Percentiles rank a stretch among this genome's conserved stretches.
phyloP scores from a whole-genome alignment of 2,888 invertebrate species.

The Rambutsinella grinnellia region DNA sequence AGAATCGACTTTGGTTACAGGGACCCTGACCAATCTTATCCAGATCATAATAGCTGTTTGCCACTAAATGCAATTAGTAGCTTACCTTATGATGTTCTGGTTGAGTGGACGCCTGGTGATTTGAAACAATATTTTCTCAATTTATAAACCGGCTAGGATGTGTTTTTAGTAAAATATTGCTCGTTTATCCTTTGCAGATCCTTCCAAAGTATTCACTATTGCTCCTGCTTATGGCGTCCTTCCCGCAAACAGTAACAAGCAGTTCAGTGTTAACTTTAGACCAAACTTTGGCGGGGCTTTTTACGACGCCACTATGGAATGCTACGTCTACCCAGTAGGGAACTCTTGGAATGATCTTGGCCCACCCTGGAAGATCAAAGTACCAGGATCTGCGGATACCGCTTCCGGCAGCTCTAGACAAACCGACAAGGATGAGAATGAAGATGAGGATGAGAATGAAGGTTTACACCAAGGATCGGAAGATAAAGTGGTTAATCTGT shows the following conservation, averaged over 20 bases:
- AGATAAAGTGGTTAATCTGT: too few relatives aligned
- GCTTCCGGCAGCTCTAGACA: too few relatives aligned
- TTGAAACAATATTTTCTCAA: too few relatives aligned
- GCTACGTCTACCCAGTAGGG: slow-evolving; percentile 52
- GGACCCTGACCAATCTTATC: slow-evolving; percentile 21
- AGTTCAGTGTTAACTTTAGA: slow-evolving; percentile 46
- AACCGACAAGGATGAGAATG: too few relatives aligned
- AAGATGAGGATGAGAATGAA: too few relatives aligned
- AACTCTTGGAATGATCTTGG: slow-evolving; percentile 43
- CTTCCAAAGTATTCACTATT: slow-evolving; percentile 49
- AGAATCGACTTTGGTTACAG: slow-evolving; percentile 57
- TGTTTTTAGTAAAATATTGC: background rate
- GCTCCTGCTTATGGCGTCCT: slow-evolving; percentile 30
- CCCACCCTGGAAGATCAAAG: slow-evolving; percentile 62
- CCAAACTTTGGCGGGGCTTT: slow-evolving; percentile 60
- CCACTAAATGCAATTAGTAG: slow-evolving; percentile 37
- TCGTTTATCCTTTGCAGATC: slow-evolving; percentile 43
- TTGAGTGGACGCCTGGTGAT: slow-evolving; percentile 60
- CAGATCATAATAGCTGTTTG: slow-evolving; percentile 10
- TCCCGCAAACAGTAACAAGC: slow-evolving; percentile 2
- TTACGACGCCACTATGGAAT: slow-evolving; percentile 56
- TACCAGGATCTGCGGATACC: too few relatives aligned
- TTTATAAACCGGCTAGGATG: too few relatives aligned
- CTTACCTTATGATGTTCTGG: slow-evolving; percentile 54
- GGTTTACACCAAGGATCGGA: too few relatives aligned